phyloP scores from a whole-genome alignment of 2,888 invertebrate genomes.

The Tetrapedia diversipes region DNA sequence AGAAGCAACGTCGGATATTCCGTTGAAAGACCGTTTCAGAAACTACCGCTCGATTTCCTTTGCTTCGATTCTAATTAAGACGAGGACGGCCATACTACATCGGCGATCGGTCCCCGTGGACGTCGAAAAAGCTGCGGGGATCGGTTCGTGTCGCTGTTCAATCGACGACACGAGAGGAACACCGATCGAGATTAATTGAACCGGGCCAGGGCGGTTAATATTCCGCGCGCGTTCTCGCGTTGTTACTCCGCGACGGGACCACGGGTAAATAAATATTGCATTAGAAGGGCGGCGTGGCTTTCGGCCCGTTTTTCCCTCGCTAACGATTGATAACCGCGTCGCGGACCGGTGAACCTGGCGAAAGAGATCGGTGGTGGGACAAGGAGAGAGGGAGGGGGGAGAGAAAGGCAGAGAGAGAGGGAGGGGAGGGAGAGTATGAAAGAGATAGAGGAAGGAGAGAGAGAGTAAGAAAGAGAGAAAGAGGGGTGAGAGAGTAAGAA shows the following conservation, averaged over 20 bases:
- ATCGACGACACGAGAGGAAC: slow-evolving; percentile 21
- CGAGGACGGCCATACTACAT: neutral
- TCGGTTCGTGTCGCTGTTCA: slow-evolving; percentile 13
- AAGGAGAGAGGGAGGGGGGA: neutral
- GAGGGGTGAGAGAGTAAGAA: neutral
- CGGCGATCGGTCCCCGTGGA: neutral
- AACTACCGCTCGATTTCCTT: neutral
- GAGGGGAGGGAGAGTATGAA: neutral
- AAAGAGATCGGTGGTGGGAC: too few relatives aligned
- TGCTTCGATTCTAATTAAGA: slow-evolving; percentile 5
- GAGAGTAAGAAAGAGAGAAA: too few relatives aligned
- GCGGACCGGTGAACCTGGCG: neutral
- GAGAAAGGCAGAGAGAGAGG: neutral
- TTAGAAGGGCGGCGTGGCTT: slow-evolving; percentile 31
- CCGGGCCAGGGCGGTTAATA: slow-evolving; percentile 22
- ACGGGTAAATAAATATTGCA: slow-evolving; percentile 53
- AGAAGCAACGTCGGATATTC: too few relatives aligned
- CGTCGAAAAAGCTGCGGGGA: too few relatives aligned
- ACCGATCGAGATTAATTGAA: slow-evolving; percentile 41
- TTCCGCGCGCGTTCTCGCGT: slow-evolving; percentile 46
- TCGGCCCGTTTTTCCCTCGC: slow-evolving; percentile 43
- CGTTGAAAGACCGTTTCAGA: neutral
- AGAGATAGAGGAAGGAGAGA: too few relatives aligned
- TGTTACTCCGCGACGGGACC: slow-evolving; percentile 16
- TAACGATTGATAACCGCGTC: slow-evolving; percentile 58